Base-by-base conservation (phyloP, 2,888 invertebrate species). In the Thalpophila matura region DNA sequence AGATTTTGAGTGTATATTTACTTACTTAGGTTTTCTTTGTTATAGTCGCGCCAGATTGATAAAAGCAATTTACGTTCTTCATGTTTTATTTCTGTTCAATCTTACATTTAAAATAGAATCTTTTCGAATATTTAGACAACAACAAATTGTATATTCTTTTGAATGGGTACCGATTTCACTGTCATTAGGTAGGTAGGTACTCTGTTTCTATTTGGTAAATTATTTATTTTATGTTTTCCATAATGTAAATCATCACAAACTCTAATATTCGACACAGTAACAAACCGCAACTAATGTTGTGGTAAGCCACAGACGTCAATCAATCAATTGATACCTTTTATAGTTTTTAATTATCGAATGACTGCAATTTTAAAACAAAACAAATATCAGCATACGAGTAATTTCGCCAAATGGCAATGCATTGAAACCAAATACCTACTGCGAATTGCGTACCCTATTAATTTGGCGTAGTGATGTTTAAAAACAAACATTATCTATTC, bases 401-500 rank as follows among this genome's bases (percentile, higher is more conserved):
- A n/a, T n/a, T n/a, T n/a, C n/a, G n/a, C n/a, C n/a, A n/a, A n/a
- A n/a, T n/a, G n/a, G n/a, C n/a, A n/a, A n/a, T n/a, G n/a, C n/a
- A n/a, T n/a, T n/a, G n/a, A n/a, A n/a, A n/a, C 12, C n/a, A 10
- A 12, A n/a, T 9, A 3, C 27, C 12, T 7, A 40, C 22, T 12
- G 12, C 7, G 4, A 55, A 9, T 18, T 27, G 14, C 18, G 1
- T 24, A 40, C 16, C 12, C 18, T 51, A 27, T 71, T 47, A 56
- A 58, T 56, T 66, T 51, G 46, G 20, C 59, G 47, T 56, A 31
- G 29, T 55, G 47, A 40, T 71, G 51, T 61, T 62, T 57, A 59
- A 46, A 67, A 67, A 71, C 66, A 70, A 63, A 64, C 53, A 33
- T 50, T 55, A 63, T 68, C 45, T 70, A 74, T 75, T 71, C 58